A percentile compares a stretch with the other conserved stretches of the same genome.
These are phyloP conservation scores for Agapornis canus DNA, from an alignment of 2,797 vertebrate species.

Conservation along the genomic window DNA sequence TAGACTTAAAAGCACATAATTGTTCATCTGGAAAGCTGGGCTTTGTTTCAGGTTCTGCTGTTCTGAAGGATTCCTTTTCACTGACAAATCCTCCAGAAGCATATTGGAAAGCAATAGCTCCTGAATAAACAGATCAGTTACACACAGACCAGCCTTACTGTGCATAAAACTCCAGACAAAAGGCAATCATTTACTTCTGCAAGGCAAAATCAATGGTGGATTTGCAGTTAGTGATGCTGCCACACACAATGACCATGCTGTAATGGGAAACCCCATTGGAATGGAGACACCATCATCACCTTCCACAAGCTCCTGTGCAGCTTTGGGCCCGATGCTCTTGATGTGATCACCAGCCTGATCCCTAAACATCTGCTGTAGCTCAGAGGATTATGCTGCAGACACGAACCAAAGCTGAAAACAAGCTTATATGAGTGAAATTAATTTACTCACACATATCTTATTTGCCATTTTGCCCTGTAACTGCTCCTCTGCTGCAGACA, in stretches of 20 bases:
- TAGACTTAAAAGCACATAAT: neutral
- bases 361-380: neutral
- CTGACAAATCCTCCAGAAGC: neutral
- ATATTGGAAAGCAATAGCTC: neutral
- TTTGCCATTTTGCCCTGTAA: neutral
- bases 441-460: conserved; percentile 24
- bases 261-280: neutral
- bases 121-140: neutral
- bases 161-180: neutral
- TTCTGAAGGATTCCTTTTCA: neutral
- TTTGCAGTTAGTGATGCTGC: neutral
- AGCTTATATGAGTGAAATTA: conserved; percentile 35
- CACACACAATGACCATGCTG: neutral
- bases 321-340: neutral
- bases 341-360: neutral
- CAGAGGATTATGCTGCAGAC: neutral
- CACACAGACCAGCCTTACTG: fast-evolving
- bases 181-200: neutral
- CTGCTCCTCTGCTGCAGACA: neutral
- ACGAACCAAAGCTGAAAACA: neutral
- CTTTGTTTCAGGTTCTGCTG: neutral
- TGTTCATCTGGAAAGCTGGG: neutral
- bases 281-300: neutral
- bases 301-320: neutral
- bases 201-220: neutral